Evolutionary conservation across 2,888 invertebrate genomes (phyloP).

Genomic region (Lasius platythorax): DNA sequence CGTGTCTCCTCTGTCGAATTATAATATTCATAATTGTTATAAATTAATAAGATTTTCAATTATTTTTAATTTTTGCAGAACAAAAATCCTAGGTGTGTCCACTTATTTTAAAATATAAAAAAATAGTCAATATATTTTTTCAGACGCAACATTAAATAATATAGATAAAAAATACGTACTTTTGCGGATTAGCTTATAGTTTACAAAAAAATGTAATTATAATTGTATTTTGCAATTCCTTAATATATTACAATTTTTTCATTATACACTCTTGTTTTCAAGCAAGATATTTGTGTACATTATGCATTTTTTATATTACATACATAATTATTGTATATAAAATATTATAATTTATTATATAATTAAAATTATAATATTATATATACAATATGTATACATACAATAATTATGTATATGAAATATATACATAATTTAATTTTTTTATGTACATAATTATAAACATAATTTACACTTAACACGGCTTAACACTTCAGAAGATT

Average conservation of each 20-base stretch:
- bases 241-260: neutral
- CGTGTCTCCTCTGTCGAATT: neutral
- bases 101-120: neutral
- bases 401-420: neutral
- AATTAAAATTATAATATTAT: neutral
- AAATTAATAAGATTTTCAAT: constrained; percentile 45
- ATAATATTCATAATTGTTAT: constrained; percentile 24
- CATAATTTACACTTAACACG: constrained; percentile 10
- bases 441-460: constrained; percentile 17
- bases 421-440: constrained; percentile 21
- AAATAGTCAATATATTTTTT: neutral
- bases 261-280: neutral
- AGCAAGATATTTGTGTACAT: neutral
- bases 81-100: neutral
- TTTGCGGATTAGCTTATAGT: neutral
- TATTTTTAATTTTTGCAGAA: constrained; percentile 20
- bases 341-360: neutral
- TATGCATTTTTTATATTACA: neutral
- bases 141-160: neutral
- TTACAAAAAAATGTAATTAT: constrained; percentile 1
- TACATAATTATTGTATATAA: neutral
- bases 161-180: neutral
- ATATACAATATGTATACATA: neutral
- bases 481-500: constrained; percentile 21
- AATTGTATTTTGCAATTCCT: neutral